phyloP scores from a whole-genome alignment of 2,797 vertebrate species.

The Pelodytes ibericus region DNA sequence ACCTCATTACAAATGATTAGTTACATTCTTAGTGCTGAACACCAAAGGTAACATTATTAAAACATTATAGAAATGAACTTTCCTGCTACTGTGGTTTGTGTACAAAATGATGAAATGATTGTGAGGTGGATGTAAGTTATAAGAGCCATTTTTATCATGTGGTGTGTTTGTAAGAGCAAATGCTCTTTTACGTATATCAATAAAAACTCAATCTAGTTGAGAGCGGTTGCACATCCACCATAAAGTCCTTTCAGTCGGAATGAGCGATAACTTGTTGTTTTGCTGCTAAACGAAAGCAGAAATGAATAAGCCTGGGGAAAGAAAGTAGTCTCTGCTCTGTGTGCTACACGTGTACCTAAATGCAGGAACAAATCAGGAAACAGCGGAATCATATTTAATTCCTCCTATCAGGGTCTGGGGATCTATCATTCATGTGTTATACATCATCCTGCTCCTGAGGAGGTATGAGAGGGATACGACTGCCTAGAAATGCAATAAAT shows the following conservation, averaged over 20 bases:
- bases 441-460: constrained; percentile 45
- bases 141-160: constrained; percentile 39
- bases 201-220: constrained; percentile 50
- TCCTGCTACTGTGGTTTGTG: constrained; percentile 27
- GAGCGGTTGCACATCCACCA: constrained; percentile 38
- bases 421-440: constrained; percentile 52
- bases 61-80: constrained; percentile 31
- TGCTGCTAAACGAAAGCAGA: constrained; percentile 33
- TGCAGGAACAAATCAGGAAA: constrained; percentile 53
- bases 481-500: constrained; percentile 35
- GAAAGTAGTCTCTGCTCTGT: constrained; percentile 40
- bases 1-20: neutral
- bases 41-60: neutral
- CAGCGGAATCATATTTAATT: constrained; percentile 49
- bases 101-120: constrained; percentile 43
- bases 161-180: constrained; percentile 40
- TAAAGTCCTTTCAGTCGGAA: constrained; percentile 42
- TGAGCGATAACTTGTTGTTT: constrained; percentile 50
- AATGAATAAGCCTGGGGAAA: constrained; percentile 54
- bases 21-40: neutral
- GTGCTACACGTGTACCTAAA: constrained; percentile 45
- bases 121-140: constrained; percentile 38
- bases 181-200: constrained; percentile 51
- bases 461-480: constrained; percentile 33
- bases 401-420: constrained; percentile 44